Evolutionary conservation across 2,113 vertebrate species (phyloP).

Genomic region (Forbesichthys agassizii): DNA sequence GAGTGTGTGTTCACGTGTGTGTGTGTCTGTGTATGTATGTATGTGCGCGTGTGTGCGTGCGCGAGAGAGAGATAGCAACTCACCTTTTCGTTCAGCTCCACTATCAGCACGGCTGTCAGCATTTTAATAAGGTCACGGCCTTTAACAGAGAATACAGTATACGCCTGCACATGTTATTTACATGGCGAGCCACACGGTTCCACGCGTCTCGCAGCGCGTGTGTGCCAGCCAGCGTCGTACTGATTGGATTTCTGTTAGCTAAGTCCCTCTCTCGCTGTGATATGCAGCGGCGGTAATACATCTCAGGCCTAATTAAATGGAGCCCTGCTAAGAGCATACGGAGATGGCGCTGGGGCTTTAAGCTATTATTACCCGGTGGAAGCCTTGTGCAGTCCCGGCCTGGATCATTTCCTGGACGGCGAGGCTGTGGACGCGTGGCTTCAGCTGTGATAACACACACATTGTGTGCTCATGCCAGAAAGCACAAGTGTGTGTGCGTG

Average conservation of each 20-base stretch:
- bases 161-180: constrained; percentile 19
- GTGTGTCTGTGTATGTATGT: background rate
- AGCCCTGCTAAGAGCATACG: constrained; percentile 41
- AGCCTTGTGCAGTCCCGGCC: constrained; percentile 30
- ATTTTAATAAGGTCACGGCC: constrained; percentile 34
- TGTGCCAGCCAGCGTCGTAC: constrained; percentile 11
- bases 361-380: constrained; percentile 61
- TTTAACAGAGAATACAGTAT: background rate
- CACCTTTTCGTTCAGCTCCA: background rate
- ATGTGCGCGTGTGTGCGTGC: background rate
- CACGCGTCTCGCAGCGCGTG: constrained; percentile 20
- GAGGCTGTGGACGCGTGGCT: constrained; percentile 28
- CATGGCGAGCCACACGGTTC: background rate
- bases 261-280: constrained; percentile 24
- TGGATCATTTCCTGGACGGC: constrained; percentile 58
- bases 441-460: constrained; percentile 61
- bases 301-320: constrained; percentile 40
- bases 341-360: constrained; percentile 35
- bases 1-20: too few species aligned
- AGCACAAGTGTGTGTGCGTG: background rate
- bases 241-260: constrained; percentile 34
- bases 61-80: background rate
- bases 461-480: background rate
- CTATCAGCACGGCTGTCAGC: constrained; percentile 6
- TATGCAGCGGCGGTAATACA: constrained; percentile 5